These are phyloP conservation scores for Porites divaricata DNA, from an alignment of 92 coral and sea anemone genomes.

Conservation along the genomic window DNA sequence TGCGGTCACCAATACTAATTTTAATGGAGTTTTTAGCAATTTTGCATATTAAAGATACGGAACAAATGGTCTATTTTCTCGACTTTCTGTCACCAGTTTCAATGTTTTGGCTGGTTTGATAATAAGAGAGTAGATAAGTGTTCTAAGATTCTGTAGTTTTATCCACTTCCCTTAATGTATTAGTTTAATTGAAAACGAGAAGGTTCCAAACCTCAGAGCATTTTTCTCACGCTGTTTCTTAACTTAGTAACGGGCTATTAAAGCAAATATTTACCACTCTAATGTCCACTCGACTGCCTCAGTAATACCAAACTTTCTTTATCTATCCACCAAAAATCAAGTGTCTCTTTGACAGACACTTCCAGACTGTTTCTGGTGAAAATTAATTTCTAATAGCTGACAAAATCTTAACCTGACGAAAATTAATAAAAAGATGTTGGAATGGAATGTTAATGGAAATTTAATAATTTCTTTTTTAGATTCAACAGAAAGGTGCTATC, in stretches of 20 bases:
- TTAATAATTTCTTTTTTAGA: no score
- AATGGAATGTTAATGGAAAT: no score
- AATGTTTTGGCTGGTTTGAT: slow-evolving; percentile 2
- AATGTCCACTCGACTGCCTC: neutral
- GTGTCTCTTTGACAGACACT: no score
- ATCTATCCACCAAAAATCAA: no score
- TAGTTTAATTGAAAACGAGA: neutral
- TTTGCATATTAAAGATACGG: slow-evolving; percentile 8
- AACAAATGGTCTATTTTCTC: slow-evolving; percentile 3
- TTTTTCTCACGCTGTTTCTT: neutral
- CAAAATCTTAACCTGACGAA: no score
- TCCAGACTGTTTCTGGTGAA: no score
- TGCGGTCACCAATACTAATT: slow-evolving; percentile 20
- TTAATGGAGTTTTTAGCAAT: slow-evolving; percentile 10
- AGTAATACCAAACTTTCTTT: neutral
- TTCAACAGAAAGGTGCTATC: no score
- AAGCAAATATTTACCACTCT: neutral
- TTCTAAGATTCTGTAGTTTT: no score
- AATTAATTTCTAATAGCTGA: no score
- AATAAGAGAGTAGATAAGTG: neutral
- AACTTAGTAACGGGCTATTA: neutral
- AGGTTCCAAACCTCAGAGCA: neutral
- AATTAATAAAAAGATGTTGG: no score
- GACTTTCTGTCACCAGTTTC: slow-evolving; percentile 20
- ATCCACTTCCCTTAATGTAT: neutral